phyloP scores from a whole-genome alignment of 2,113 vertebrate genomes.

The Laticauda laticaudata region DNA sequence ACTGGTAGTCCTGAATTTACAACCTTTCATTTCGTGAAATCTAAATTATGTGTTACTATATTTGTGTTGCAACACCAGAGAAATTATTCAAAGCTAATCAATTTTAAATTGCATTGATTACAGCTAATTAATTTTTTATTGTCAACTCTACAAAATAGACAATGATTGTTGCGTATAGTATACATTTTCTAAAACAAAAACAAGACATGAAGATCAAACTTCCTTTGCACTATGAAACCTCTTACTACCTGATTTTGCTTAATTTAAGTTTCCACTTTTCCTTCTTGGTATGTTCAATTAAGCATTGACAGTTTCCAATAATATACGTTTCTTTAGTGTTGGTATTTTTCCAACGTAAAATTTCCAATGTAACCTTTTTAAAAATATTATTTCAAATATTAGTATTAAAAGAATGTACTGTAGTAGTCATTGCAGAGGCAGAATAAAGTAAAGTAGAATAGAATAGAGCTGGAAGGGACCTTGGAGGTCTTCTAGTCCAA shows the following conservation, averaged over 20 bases:
- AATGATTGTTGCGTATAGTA: background rate
- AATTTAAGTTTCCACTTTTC: background rate
- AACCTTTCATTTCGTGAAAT: background rate
- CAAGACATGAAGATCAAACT: background rate
- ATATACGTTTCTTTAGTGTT: background rate
- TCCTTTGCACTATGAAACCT: background rate
- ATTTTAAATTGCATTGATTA: background rate
- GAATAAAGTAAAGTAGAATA: no score
- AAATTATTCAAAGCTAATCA: background rate
- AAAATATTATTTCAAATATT: background rate
- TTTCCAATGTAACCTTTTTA: background rate
- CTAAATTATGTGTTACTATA: background rate
- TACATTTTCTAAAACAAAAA: background rate
- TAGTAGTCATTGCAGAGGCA: background rate
- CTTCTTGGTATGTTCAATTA: background rate
- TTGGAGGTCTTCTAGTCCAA: no score
- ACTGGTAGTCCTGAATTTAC: background rate
- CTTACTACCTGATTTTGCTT: background rate
- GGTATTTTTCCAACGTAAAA: background rate
- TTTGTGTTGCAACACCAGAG: background rate
- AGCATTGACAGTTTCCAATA: background rate
- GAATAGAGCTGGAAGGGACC: no score
- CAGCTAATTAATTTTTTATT: background rate
- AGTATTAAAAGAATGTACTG: background rate
- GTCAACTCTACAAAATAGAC: background rate